These are phyloP conservation scores for Alces alces DNA, from an alignment of 2,113 vertebrate genomes.

Conservation along the genomic window DNA sequence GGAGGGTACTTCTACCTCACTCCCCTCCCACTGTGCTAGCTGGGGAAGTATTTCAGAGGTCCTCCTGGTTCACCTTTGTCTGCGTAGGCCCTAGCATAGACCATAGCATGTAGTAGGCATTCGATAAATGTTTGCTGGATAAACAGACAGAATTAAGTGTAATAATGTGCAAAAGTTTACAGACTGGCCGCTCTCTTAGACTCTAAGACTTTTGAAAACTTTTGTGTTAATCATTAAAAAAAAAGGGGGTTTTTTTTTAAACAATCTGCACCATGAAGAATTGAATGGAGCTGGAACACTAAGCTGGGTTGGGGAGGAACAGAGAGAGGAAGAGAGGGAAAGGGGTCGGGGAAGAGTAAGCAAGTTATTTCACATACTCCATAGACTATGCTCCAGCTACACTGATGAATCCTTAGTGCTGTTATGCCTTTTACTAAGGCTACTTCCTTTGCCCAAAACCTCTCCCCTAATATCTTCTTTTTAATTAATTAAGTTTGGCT, in stretches of 20 bases:
- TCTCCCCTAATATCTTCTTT: not conserved
- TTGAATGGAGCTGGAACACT: not conserved
- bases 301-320: not conserved
- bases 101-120: not conserved
- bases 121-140: not conserved
- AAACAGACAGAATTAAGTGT: not conserved
- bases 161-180: not conserved
- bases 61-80: not conserved
- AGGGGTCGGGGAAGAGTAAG: not conserved
- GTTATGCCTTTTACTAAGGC: not conserved
- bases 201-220: not conserved
- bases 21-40: not conserved
- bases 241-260: not conserved
- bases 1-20: not conserved
- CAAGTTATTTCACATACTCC: not conserved
- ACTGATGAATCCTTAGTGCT: not conserved
- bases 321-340: not conserved
- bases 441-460: not conserved
- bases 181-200: not conserved
- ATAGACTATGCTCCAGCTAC: not conserved
- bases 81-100: not conserved
- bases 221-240: not conserved
- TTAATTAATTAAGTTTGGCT: not conserved
- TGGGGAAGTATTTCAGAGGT: not conserved
- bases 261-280: not conserved